These are phyloP conservation scores for Drosophila leonis DNA, from an alignment of 2,888 invertebrate genomes.

Conservation along the genomic window DNA sequence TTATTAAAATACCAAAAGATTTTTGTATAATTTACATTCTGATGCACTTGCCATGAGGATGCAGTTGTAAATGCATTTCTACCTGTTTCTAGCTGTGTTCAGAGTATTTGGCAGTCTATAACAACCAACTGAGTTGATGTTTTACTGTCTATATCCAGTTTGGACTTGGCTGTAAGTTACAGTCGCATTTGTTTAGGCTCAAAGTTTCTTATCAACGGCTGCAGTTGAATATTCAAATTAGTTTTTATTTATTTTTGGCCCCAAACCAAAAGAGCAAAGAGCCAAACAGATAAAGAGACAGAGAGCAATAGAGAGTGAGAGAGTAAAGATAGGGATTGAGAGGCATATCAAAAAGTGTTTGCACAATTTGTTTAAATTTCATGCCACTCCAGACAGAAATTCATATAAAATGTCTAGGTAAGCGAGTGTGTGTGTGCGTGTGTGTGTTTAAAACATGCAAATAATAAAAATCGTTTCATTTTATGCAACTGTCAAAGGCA, in stretches of 20 bases:
- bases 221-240: slow-evolving; percentile 73
- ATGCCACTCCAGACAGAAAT: slow-evolving; percentile 67
- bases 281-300: slow-evolving; percentile 16
- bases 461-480: slow-evolving; percentile 60
- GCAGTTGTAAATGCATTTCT: not conserved
- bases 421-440: slow-evolving; percentile 9
- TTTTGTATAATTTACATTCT: too few species aligned
- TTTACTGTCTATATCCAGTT: slow-evolving; percentile 26
- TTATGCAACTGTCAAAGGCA: slow-evolving; percentile 65
- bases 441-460: slow-evolving; percentile 44
- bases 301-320: not conserved
- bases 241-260: slow-evolving; percentile 63
- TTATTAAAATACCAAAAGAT: too few species aligned
- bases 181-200: slow-evolving; percentile 62
- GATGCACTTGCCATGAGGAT: too few species aligned
- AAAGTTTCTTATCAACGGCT: slow-evolving; percentile 72
- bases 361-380: slow-evolving; percentile 75
- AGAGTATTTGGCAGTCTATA: slow-evolving; percentile 19
- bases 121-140: not conserved
- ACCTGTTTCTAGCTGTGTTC: too few species aligned
- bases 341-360: slow-evolving; percentile 68
- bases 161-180: slow-evolving; percentile 43
- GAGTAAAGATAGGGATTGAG: not conserved
- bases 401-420: slow-evolving; percentile 60
- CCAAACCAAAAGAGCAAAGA: slow-evolving; percentile 28